Percentiles rank a stretch among this genome's conserved stretches.
Evolutionary conservation across 2,888 invertebrate genomes (phyloP).

Genomic region (Pasiphila rectangulata): DNA sequence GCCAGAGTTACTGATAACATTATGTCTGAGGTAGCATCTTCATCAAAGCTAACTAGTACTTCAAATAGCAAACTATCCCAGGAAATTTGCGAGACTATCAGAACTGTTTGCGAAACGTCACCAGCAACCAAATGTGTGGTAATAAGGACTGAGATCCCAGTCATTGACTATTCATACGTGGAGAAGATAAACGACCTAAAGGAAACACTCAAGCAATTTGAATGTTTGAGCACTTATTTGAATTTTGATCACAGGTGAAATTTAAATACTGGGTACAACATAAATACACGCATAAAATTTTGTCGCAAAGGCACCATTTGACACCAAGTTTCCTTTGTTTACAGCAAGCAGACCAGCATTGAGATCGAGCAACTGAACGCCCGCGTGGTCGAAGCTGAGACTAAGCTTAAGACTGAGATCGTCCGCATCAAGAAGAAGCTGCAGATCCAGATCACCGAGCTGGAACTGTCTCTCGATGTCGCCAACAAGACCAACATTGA

Average conservation of each 20-base stretch:
- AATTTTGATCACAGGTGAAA: conserved; percentile 84
- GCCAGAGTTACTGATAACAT: conserved; percentile 45
- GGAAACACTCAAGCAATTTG: conserved; percentile 83
- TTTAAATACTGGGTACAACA: too few relatives aligned
- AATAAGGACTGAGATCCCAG: conserved; percentile 59
- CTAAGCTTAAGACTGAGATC: conserved; percentile 96
- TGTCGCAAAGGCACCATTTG: too few relatives aligned
- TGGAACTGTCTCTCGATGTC: conserved; percentile 97
- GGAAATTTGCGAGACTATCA: conserved; percentile 51
- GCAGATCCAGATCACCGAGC: conserved; percentile 97
- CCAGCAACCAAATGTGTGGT: conserved; percentile 59
- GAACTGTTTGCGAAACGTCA: conserved; percentile 52
- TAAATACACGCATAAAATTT: too few relatives aligned
- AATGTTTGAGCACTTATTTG: conserved; percentile 81
- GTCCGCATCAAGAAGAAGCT: conserved; percentile 99
- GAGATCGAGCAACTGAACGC: conserved; percentile 98
- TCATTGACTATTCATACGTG: conserved; percentile 78
- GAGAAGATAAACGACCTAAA: conserved; percentile 82
- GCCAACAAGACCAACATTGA: conserved; percentile 99
- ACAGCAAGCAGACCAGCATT: conserved; percentile 97
- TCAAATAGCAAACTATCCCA: conserved; percentile 47
- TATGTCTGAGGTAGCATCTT: conserved; percentile 41
- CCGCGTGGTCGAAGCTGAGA: conserved; percentile 97
- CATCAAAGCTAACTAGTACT: conserved; percentile 40
- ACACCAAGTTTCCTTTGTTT: conserved; percentile 1